Percentiles rank a stretch among this genome's conserved stretches.
phyloP scores from a whole-genome alignment of 2,797 vertebrate genomes.

The Fringilla coelebs region DNA sequence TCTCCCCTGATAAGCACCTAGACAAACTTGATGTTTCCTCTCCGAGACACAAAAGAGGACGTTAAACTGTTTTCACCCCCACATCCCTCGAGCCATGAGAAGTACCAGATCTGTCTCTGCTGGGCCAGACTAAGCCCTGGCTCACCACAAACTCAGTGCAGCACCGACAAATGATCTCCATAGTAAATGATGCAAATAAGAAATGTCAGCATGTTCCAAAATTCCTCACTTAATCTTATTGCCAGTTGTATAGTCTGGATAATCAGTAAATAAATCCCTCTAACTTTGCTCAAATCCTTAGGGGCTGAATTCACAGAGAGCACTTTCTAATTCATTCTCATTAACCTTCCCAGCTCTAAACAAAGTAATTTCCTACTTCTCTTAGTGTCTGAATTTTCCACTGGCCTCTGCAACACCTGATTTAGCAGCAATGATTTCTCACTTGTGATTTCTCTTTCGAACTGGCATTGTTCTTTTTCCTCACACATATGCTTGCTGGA shows the following conservation, averaged over 20 bases:
- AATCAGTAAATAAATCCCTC: slow-evolving; percentile 58
- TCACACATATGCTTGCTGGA: slow-evolving; percentile 48
- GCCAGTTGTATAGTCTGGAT: slow-evolving; percentile 65
- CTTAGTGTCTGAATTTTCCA: slow-evolving; percentile 9
- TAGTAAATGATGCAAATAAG: slow-evolving; percentile 58
- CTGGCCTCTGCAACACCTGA: slow-evolving; percentile 51
- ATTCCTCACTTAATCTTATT: slow-evolving; percentile 53
- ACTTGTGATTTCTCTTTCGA: slow-evolving; percentile 45
- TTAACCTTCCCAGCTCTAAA: slow-evolving; percentile 48
- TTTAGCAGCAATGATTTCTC: slow-evolving; percentile 56
- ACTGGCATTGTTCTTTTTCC: slow-evolving; percentile 50
- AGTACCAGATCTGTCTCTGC: slow-evolving; percentile 53
- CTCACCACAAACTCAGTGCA: slow-evolving; percentile 39
- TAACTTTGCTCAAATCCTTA: slow-evolving; percentile 33
- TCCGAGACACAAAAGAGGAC: background rate
- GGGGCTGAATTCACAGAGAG: slow-evolving; percentile 26
- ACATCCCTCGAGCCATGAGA: slow-evolving; percentile 38
- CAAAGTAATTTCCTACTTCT: slow-evolving; percentile 35
- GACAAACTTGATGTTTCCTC: slow-evolving; percentile 44
- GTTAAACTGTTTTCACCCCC: slow-evolving; percentile 49
- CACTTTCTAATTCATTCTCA: slow-evolving; percentile 58
- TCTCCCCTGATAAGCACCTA: slow-evolving; percentile 48
- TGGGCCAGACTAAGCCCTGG: slow-evolving; percentile 44
- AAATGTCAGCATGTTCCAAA: slow-evolving; percentile 55
- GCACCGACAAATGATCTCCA: slow-evolving; percentile 32